Evolutionary conservation across 2,113 vertebrate genomes (phyloP).

Genomic region (Hymenochirus boettgeri): DNA sequence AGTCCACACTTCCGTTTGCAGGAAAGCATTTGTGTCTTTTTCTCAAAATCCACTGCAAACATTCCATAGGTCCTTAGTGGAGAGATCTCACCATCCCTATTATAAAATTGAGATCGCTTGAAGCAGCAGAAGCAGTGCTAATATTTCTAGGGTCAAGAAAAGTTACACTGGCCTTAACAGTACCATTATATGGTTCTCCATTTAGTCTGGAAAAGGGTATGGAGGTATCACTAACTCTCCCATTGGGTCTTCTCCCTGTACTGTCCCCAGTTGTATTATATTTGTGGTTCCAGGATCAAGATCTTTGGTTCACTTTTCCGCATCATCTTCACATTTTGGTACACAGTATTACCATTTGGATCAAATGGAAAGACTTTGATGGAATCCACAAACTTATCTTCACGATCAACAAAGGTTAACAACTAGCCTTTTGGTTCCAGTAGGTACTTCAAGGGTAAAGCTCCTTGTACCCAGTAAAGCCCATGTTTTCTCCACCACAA

Average conservation of each 20-base stretch:
- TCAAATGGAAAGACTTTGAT: conserved; percentile 88
- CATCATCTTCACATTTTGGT: conserved; percentile 86
- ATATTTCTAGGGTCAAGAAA: conserved; percentile 90
- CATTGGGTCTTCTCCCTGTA: conserved; percentile 63
- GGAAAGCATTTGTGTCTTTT: conserved; percentile 65
- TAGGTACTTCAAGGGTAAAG: conserved; percentile 81
- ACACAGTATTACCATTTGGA: conserved; percentile 76
- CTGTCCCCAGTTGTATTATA: conserved; percentile 72
- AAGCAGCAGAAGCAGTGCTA: conserved; percentile 67
- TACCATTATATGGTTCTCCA: conserved; percentile 76
- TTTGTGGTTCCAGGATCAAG: conserved; percentile 70
- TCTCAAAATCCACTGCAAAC: conserved; percentile 88
- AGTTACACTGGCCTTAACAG: conserved; percentile 85
- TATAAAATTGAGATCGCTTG: conserved; percentile 86
- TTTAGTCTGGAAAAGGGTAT: conserved; percentile 67
- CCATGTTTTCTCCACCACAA: conserved; percentile 69
- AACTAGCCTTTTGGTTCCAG: conserved; percentile 74
- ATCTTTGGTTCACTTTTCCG: conserved; percentile 71
- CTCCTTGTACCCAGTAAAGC: conserved; percentile 88
- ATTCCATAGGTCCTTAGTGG: conserved; percentile 91
- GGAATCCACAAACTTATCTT: conserved; percentile 73
- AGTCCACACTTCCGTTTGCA: conserved; percentile 75
- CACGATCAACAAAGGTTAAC: conserved; percentile 80
- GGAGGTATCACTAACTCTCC: conserved; percentile 83
- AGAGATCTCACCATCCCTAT: conserved; percentile 77